Conservation (phyloP, 2,113 vertebrate species). For the Silurus asotus region DNA sequence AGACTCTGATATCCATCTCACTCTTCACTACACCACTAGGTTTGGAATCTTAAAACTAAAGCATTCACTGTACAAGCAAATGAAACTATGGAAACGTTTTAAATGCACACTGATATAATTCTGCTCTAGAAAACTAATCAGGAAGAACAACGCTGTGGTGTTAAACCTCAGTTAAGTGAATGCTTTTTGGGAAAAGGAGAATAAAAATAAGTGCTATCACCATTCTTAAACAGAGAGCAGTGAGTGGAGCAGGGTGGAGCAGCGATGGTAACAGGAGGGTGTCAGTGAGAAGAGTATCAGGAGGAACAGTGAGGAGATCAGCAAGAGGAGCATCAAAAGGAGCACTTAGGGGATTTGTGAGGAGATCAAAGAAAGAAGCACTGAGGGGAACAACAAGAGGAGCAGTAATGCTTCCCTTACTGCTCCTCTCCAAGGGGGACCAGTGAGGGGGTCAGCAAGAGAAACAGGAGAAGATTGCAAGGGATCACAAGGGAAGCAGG, state of each 20-base stretch:
- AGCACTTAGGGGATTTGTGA: too few relatives aligned
- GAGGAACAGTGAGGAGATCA: too few relatives aligned
- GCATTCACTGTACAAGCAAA: background rate
- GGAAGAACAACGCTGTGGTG: background rate
- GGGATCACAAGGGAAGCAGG: too few relatives aligned
- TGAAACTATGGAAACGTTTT: background rate
- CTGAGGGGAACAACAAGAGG: too few relatives aligned
- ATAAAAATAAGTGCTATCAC: background rate
- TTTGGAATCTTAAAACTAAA: background rate
- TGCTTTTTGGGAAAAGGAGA: background rate
- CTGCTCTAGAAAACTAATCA: background rate
- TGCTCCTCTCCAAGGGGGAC: too few relatives aligned
- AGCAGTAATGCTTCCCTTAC: too few relatives aligned
- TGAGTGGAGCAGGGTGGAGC: background rate
- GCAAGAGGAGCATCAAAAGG: too few relatives aligned
- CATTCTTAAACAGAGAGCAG: slow-evolving; percentile 34
- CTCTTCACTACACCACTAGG: background rate
- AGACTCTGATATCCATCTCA: background rate
- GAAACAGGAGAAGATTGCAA: too few relatives aligned
- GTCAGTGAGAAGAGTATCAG: too few relatives aligned
- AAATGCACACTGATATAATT: background rate
- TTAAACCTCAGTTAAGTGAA: background rate
- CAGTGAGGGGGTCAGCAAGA: too few relatives aligned
- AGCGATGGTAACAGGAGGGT: too few relatives aligned
- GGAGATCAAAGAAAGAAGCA: too few relatives aligned